A percentile compares a stretch with the other conserved stretches of the same genome.
phyloP scores from a whole-genome alignment of 2,113 vertebrate species.

The Callionymus lyra region DNA sequence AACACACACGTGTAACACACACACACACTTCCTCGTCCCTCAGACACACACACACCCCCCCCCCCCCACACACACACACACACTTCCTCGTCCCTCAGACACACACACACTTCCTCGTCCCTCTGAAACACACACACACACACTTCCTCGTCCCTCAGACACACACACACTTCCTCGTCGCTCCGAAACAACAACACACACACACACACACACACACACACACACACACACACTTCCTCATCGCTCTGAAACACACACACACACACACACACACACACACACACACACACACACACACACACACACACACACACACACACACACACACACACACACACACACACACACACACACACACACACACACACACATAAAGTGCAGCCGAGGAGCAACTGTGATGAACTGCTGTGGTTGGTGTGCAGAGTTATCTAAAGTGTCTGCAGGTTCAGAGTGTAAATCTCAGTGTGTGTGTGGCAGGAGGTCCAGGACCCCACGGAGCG shows the following conservation, averaged over 20 bases:
- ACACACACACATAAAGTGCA: slow-evolving; percentile 15
- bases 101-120: neutral
- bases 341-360: slow-evolving; percentile 1
- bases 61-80: no score
- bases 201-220: no score
- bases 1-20: no score
- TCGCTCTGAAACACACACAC: neutral
- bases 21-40: no score
- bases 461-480: slow-evolving; percentile 8
- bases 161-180: no score
- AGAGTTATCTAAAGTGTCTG: slow-evolving; percentile 15
- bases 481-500: slow-evolving; percentile 5
- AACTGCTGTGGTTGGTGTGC: slow-evolving; percentile 26
- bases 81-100: no score
- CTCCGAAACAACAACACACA: no score
- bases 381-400: slow-evolving; percentile 9
- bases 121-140: neutral
- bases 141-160: no score
- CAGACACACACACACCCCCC: no score
- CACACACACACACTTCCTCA: neutral
- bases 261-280: neutral
- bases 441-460: slow-evolving; percentile 15
- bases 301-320: no score
- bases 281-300: slow-evolving; percentile 7
- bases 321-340: slow-evolving; percentile 1